Evolutionary conservation across 64 coral and sea anemone species (phyloP), one percentile per base, ranked within the genome.

Genomic region (Dendrophyllia cribrosa): DNA sequence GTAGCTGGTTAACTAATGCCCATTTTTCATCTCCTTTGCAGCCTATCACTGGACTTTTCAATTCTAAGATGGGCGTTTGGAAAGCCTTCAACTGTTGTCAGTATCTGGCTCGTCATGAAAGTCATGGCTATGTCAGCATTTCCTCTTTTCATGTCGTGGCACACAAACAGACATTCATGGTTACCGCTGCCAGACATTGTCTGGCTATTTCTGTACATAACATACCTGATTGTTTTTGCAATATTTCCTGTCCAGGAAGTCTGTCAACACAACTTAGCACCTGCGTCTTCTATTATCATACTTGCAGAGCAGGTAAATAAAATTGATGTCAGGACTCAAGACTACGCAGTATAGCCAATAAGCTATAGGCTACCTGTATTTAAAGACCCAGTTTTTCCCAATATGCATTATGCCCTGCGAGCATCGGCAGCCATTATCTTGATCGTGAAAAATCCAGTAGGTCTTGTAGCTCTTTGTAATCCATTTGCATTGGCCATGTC

Each of bases 21-120:
- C 17, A 3, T 15, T 45, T 49, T 90, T 16, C n/a, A 7, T 89
- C 76, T 91, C 11, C 19, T 71, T 77, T 95, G 22, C 88, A 98
- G 96, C 6, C 63, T 98, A 63, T 65, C 71, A 23, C 22, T 98
- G 17, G 96, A 98, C 63, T 55, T 98, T 13, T 95, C 96, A 71
- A 89, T 88, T 22, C 68, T 99, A 15, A 51, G 19, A 47, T 99
- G 94, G 94, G 97, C 94, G 66, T 96, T 99, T 99, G 97, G 94
- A 5, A 99, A 99, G 17, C 64, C 85, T 20, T 96, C 97, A 13
- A 82, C 66, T 5, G 96, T 95, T 6, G 89, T 98, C 50, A 95
- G 92, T 26, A 90, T 95, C 7, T 98, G 96, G 96, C 59, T 98
- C 1, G 86, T 98, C 43, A 98, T 98, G 96, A 78, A 90, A 70